phyloP scores from a whole-genome alignment of 2,797 vertebrate genomes.

The Microhierax caerulescens region DNA sequence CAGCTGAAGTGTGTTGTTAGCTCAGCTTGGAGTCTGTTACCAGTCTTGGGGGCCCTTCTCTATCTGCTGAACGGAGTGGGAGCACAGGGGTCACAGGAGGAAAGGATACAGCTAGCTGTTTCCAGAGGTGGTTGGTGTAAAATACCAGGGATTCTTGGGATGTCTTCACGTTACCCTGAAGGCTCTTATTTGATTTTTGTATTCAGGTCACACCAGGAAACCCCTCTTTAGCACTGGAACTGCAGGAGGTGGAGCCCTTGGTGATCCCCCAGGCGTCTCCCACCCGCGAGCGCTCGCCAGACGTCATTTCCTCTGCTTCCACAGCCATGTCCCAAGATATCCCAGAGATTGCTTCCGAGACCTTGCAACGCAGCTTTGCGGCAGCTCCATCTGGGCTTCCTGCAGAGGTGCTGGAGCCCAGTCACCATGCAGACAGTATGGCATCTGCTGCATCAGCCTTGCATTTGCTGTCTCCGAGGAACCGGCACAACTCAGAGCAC shows the following conservation, averaged over 20 bases:
- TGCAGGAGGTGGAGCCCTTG: constrained; percentile 87
- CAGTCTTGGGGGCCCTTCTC: neutral
- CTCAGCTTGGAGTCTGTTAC: neutral
- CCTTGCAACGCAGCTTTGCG: constrained; percentile 80
- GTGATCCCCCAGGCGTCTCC: constrained; percentile 88
- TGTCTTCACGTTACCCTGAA: neutral
- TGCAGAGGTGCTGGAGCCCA: constrained; percentile 72
- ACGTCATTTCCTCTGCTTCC: constrained; percentile 97
- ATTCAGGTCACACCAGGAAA: constrained; percentile 73
- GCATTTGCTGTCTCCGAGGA: constrained; percentile 88
- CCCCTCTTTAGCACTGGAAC: constrained; percentile 80
- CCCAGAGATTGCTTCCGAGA: constrained; percentile 94
- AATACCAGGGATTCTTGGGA: neutral
- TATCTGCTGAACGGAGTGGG: neutral
- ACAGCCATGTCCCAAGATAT: constrained; percentile 96
- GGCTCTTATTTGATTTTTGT: neutral
- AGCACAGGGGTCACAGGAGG: neutral
- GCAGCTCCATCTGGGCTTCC: constrained; percentile 47
- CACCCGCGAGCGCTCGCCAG: constrained; percentile 91
- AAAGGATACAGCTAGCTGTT: neutral
- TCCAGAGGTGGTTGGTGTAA: neutral
- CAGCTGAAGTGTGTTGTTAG: neutral
- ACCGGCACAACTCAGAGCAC: constrained; percentile 78
- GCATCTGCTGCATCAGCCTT: constrained; percentile 91
- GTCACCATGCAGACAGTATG: constrained; percentile 88